phyloP scores from a whole-genome alignment of 2,888 invertebrate species.

The Ectobius pallidus region DNA sequence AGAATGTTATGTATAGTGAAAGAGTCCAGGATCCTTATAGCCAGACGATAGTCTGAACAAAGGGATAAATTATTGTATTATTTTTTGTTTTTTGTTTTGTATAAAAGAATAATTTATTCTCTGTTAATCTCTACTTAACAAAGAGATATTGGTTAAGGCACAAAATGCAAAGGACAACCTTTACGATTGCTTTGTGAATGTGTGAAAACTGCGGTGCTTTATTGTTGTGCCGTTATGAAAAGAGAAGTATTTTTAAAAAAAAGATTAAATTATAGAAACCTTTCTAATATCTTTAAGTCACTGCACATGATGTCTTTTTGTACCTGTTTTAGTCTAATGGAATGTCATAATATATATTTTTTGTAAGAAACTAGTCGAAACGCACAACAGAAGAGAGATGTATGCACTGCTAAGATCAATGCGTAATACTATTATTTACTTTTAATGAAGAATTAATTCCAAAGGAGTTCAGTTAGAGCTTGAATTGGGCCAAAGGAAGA shows the following conservation, averaged over 20 bases:
- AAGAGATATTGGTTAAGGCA: conserved; percentile 1
- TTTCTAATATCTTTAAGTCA: conserved; percentile 25
- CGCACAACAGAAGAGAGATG: conserved; percentile 35
- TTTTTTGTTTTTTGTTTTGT: conserved; percentile 27
- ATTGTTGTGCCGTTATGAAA: conserved; percentile 38
- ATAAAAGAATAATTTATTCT: conserved; percentile 34
- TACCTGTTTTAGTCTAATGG: conserved; percentile 34
- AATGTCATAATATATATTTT: conserved; percentile 38
- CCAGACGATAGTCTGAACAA: not conserved
- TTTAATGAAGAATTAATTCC: conserved; percentile 4
- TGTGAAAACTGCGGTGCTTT: conserved; percentile 38
- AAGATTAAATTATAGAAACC: no score
- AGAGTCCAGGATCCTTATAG: no score
- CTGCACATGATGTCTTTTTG: conserved; percentile 36
- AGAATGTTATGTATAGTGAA: not conserved
- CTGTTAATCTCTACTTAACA: conserved; percentile 33
- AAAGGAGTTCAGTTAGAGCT: no score
- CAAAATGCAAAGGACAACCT: not conserved
- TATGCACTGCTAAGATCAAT: no score
- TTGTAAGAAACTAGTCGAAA: conserved; percentile 41
- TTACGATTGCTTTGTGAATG: not conserved
- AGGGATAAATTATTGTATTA: conserved; percentile 21
- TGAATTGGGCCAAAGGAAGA: no score
- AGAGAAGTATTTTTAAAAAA: conserved; percentile 29
- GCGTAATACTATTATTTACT: no score